Conservation (phyloP, 1,140 invertebrate genomes). For the Sarcophaga bullata region DNA sequence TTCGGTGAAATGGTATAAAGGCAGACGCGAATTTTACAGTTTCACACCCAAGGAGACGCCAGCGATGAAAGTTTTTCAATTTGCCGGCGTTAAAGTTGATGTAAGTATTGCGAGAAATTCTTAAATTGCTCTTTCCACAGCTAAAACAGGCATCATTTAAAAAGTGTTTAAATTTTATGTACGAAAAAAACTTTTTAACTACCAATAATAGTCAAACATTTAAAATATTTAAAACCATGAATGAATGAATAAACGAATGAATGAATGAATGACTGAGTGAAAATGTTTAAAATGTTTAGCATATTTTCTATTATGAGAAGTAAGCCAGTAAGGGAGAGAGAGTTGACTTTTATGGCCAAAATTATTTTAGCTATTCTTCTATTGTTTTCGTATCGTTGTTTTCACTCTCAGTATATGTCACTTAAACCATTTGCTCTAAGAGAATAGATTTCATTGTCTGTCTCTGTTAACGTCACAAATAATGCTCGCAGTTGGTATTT, state of each 20-base stretch:
- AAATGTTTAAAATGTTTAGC: constrained; percentile 1
- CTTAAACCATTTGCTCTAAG: neutral
- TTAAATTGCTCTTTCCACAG: neutral
- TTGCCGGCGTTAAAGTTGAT: constrained; percentile 75
- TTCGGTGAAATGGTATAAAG: constrained; percentile 87
- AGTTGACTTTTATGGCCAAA: neutral
- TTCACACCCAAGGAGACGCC: constrained; percentile 79
- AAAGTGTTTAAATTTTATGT: neutral
- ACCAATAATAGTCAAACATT: constrained; percentile 11
- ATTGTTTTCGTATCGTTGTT: neutral
- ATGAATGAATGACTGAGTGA: too few species aligned
- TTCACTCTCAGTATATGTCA: constrained; percentile 2
- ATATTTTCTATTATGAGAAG: neutral
- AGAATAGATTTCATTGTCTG: neutral
- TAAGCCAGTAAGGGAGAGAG: neutral
- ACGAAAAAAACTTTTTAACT: neutral
- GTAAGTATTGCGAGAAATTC: constrained; percentile 67
- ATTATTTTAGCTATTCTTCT: constrained; percentile 10
- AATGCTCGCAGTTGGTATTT: neutral
- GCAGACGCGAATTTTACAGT: constrained; percentile 80
- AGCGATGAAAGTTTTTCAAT: constrained; percentile 77
- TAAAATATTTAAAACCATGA: constrained; percentile 3
- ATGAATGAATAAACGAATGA: neutral
- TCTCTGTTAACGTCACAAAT: neutral
- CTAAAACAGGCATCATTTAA: neutral